Base-by-base conservation (phyloP, 2,113 vertebrate genomes). In the Hemichromis elongatus region DNA sequence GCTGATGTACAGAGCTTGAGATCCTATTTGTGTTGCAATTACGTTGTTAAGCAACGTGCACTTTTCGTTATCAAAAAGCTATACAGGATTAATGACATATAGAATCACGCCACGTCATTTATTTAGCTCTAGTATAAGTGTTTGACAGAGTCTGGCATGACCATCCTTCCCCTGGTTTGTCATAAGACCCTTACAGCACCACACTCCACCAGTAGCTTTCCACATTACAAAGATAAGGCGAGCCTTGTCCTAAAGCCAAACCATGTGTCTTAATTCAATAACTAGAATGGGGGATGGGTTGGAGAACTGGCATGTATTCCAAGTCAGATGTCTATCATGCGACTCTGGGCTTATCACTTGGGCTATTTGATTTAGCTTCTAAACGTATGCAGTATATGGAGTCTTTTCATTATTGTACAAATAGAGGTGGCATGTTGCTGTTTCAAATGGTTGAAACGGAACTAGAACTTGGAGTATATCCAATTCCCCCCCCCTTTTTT, bases 261-360 rank as follows among this genome's bases (percentile, higher is more conserved):
- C 78, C 84, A 45, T 79, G 82, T 85, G 88, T 88, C 83, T 82
- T 86, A 88, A 88, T 85, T 88, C 40, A 90, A 88, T 91, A 77
- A 78, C 11, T 68, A 78, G 37, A 28, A 3, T 3, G 79, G 83
- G 50, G 85, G 83, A 18, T 59, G 85, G 53, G 47, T 11, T 26
- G 11, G n/a, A 54, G 13, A 77, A 78, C 14, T 35, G 26, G 33
- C 56, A 79, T 83, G 75, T 77, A 78, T 82, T 73, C 63, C 54
- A 77, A 45, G 54, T 80, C 79, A 47, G 45, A 59, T 54, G 19
- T 50, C 21, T 14, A 50, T 21, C 79, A 73, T 79, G 84, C 79
- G 73, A 86, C 82, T 70, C 18, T 73, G 73, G 42, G 19, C 37
- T 73, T 54, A 50, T 35, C 45, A 19, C 47, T 57, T 5, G 37